phyloP scores from a whole-genome alignment of 2,888 invertebrate species.

The Anthrax anthrax region DNA sequence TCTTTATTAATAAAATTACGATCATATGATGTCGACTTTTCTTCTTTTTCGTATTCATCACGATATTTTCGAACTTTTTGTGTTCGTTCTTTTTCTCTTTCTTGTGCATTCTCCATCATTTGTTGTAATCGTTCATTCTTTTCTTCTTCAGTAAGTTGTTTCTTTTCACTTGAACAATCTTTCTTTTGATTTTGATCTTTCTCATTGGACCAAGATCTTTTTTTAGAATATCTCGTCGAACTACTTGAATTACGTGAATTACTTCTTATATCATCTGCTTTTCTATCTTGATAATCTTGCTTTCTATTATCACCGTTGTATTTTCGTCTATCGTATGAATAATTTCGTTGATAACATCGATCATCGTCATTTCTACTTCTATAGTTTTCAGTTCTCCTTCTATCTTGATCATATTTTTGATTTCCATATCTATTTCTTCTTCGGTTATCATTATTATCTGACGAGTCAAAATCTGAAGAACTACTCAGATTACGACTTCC shows the following conservation, averaged over 20 bases:
- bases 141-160: constrained; percentile 44
- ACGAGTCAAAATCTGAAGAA: background rate
- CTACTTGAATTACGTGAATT: background rate
- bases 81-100: constrained; percentile 51
- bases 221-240: background rate
- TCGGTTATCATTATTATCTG: background rate
- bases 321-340: background rate
- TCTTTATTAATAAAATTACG: constrained; percentile 37
- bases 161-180: constrained; percentile 4
- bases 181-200: background rate
- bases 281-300: background rate
- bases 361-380: background rate
- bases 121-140: constrained; percentile 55
- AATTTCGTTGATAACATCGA: background rate
- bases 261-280: background rate
- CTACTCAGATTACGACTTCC: background rate
- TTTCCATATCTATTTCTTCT: background rate
- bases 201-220: background rate
- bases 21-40: constrained; percentile 36
- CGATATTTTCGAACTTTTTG: constrained; percentile 48
- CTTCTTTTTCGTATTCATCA: constrained; percentile 41
- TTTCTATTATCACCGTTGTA: background rate
- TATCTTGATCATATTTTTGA: background rate
- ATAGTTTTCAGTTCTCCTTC: background rate
- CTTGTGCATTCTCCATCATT: constrained; percentile 70